phyloP scores from a whole-genome alignment of 2,797 vertebrate genomes.

The Octomys mimax region DNA sequence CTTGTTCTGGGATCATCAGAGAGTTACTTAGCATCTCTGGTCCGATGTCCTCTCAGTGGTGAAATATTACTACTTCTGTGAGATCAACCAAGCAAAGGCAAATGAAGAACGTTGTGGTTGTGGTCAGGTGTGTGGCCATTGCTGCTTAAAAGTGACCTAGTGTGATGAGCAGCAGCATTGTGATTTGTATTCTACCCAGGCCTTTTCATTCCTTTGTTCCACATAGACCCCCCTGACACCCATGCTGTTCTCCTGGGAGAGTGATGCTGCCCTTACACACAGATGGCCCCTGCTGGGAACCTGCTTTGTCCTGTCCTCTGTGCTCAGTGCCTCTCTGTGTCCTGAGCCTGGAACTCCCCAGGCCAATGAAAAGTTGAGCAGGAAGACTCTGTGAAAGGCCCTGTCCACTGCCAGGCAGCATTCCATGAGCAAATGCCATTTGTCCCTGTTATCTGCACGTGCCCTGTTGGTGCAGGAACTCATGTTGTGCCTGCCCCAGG shows the following conservation, averaged over 20 bases:
- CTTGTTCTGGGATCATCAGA: neutral
- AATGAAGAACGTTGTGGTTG: too few relatives aligned
- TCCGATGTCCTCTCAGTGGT: neutral
- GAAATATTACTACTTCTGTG: neutral
- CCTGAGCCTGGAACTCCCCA: conserved; percentile 11
- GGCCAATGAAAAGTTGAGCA: conserved; percentile 72
- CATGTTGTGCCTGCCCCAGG: neutral
- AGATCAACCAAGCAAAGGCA: too few relatives aligned
- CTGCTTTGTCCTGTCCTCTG: conserved; percentile 4
- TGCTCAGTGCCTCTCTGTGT: neutral
- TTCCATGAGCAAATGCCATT: conserved; percentile 75
- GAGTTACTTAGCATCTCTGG: neutral
- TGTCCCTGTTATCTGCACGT: conserved; percentile 60
- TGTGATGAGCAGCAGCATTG: too few relatives aligned
- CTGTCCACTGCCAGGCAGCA: conserved; percentile 59
- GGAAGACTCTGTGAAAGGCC: conserved; percentile 62
- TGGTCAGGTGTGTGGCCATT: neutral
- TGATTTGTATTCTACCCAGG: neutral
- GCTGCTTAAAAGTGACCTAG: neutral
- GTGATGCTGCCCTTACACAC: neutral
- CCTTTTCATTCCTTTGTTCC: neutral
- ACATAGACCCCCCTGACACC: neutral
- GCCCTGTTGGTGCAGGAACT: conserved; percentile 42
- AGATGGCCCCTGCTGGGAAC: neutral
- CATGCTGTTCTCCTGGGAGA: neutral